Evolutionary conservation across 2,113 vertebrate genomes (phyloP).

Genomic region (Eonycteris spelaea): DNA sequence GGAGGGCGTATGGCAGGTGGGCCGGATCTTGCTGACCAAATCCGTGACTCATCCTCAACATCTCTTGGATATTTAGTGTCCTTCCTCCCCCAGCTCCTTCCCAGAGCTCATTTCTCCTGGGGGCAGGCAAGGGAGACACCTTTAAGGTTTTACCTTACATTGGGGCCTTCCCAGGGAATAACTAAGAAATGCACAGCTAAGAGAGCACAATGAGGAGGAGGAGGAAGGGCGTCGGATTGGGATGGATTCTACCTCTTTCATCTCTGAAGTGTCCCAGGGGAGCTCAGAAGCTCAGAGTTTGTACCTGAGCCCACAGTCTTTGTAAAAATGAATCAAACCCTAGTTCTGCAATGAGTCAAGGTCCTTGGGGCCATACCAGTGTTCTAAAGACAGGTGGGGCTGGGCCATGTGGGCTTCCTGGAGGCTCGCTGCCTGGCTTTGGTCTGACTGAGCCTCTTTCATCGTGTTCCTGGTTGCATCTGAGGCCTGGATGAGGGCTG

Average conservation of each 20-base stretch:
- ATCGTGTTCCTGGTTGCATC: neutral
- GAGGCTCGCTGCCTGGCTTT: neutral
- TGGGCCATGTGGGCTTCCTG: neutral
- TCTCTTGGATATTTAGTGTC: neutral
- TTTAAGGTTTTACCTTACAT: neutral
- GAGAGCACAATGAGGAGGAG: neutral
- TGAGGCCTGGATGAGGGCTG: neutral
- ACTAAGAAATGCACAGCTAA: neutral
- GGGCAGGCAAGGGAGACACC: neutral
- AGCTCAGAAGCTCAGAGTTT: neutral
- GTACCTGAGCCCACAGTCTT: no score
- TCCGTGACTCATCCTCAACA: neutral
- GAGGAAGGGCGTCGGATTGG: neutral
- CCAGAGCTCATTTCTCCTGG: neutral
- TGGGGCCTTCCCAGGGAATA: neutral
- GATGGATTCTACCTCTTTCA: neutral
- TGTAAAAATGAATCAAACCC: neutral
- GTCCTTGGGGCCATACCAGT: neutral
- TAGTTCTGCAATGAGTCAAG: neutral
- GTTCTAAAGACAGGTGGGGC: neutral
- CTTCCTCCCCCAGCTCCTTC: neutral
- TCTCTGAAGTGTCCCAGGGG: neutral
- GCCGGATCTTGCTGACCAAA: neutral
- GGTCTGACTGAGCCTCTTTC: neutral
- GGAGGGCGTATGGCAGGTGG: neutral